Conservation (phyloP, 2,797 vertebrate genomes). For the Pteronotus mesoamericanus region DNA sequence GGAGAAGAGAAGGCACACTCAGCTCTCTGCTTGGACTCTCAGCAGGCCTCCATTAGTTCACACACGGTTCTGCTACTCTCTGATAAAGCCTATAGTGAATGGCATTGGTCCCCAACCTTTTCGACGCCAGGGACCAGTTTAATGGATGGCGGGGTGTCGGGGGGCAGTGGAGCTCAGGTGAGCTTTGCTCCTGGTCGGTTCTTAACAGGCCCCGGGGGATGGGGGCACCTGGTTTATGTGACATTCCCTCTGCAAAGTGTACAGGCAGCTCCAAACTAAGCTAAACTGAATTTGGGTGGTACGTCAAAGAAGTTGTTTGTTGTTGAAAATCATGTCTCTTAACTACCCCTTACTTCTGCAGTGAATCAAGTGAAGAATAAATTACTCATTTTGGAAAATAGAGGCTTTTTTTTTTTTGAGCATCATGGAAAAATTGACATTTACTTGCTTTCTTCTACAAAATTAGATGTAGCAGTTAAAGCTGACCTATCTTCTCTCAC, state of each 20-base stretch:
- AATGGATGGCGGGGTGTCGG: too few species aligned
- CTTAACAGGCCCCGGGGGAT: too few species aligned
- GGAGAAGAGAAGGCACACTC: constrained; percentile 34
- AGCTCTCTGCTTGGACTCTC: neutral
- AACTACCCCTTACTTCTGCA: neutral
- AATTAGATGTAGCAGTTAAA: neutral
- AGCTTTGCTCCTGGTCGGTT: too few species aligned
- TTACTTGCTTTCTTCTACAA: neutral
- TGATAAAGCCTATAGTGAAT: neutral
- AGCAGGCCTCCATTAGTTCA: neutral
- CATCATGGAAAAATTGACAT: neutral
- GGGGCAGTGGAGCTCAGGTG: too few species aligned
- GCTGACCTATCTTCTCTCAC: neutral
- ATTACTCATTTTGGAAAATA: neutral
- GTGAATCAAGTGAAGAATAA: neutral
- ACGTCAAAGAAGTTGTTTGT: neutral
- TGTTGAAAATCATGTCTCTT: neutral
- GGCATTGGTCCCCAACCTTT: too few species aligned
- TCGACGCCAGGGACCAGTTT: too few species aligned
- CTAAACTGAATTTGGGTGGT: neutral
- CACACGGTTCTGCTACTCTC: neutral
- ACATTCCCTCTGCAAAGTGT: neutral
- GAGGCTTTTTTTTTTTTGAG: neutral
- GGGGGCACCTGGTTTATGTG: neutral
- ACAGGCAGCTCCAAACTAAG: neutral